These are phyloP conservation scores for Dioctria rufipes DNA, from an alignment of 2,888 invertebrate species.

Conservation along the genomic window DNA sequence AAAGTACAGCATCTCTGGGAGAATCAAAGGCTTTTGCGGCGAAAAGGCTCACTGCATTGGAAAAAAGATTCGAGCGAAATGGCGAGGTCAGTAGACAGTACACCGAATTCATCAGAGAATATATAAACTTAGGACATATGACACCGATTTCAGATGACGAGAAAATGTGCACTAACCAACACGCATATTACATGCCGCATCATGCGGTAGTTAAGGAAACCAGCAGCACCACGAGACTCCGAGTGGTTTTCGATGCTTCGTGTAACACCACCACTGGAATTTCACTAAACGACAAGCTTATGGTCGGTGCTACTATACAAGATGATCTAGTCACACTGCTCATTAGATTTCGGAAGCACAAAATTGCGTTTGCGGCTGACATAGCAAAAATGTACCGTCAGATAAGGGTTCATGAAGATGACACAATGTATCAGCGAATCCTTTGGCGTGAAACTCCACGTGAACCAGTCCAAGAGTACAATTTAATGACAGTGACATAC, in stretches of 20 bases:
- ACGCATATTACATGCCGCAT: no score
- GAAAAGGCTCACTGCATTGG: neutral
- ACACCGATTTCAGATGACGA: no score
- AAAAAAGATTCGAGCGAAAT: neutral
- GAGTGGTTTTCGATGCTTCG: slow-evolving; percentile 9
- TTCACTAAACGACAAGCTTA: no score
- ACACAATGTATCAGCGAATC: slow-evolving; percentile 12
- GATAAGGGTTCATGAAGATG: neutral
- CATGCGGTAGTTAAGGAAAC: no score
- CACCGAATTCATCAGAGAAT: slow-evolving; percentile 4
- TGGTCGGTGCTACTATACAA: no score
- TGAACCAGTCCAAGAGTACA: neutral
- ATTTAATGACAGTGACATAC: neutral
- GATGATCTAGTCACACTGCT: neutral
- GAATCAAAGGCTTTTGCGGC: neutral
- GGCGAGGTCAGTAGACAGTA: no score
- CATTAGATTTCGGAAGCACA: neutral
- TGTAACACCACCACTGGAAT: neutral
- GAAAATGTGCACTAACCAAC: neutral
- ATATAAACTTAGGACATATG: neutral
- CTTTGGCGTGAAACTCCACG: slow-evolving; percentile 4
- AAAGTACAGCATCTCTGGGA: neutral
- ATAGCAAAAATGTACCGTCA: neutral
- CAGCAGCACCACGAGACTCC: no score
- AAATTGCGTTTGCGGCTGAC: neutral